Evolutionary conservation across 1,140 invertebrate species (phyloP).

Genomic region (Capitella teleta): DNA sequence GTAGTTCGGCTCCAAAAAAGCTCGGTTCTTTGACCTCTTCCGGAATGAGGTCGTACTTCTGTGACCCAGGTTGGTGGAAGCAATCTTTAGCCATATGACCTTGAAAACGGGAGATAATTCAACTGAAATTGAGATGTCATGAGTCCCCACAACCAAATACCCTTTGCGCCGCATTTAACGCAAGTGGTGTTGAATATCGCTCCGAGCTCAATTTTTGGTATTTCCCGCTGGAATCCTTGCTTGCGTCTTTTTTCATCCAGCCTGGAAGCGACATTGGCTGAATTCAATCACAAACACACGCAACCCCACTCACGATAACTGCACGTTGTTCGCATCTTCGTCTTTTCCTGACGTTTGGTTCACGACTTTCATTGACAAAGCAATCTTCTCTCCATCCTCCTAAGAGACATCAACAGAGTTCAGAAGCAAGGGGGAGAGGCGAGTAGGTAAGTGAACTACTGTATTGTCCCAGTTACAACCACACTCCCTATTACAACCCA

Average conservation of each 20-base stretch:
- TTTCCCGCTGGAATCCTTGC: constrained; percentile 16
- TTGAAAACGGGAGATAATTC: constrained; percentile 7
- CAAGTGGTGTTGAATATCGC: constrained; percentile 36
- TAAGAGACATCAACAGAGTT: too few relatives aligned
- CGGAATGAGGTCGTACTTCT: constrained; percentile 27
- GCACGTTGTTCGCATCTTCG: constrained; percentile 32
- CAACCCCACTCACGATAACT: constrained; percentile 19
- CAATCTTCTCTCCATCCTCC: constrained; percentile 27
- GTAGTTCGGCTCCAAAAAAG: too few relatives aligned
- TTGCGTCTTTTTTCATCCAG: constrained; percentile 27
- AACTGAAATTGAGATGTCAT: background rate
- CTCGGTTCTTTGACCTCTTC: too few relatives aligned
- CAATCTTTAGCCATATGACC: constrained; percentile 37
- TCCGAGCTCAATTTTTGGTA: constrained; percentile 30
- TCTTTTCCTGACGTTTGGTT: constrained; percentile 34
- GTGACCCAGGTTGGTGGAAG: constrained; percentile 25
- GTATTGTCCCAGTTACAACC: background rate
- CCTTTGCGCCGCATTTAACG: constrained; percentile 34
- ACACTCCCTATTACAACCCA: background rate
- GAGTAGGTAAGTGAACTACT: background rate
- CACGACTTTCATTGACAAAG: constrained; percentile 38
- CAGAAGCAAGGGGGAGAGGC: background rate
- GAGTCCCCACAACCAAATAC: constrained; percentile 15
- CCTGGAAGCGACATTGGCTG: constrained; percentile 13
- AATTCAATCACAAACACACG: background rate